Conservation (phyloP, 2,113 vertebrate genomes). For the Gasterosteus aculeatus region DNA sequence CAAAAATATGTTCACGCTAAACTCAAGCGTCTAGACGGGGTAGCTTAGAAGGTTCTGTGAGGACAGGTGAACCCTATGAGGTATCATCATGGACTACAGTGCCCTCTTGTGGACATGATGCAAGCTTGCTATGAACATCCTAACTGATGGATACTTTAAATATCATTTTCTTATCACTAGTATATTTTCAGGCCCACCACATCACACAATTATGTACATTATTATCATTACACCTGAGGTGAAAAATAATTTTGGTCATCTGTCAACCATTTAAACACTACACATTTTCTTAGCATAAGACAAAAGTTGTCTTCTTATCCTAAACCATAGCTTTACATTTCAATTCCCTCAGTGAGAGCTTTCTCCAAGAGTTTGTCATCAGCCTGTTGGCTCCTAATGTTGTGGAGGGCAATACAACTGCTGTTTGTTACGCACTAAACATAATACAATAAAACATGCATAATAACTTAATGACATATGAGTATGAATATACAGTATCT, state of each 20-base stretch:
- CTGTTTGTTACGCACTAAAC: background rate
- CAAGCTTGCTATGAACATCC: background rate
- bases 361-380: constrained; percentile 19
- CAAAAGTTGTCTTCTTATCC: background rate
- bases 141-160: background rate
- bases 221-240: background rate
- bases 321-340: background rate
- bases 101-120: constrained; percentile 56
- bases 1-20: background rate
- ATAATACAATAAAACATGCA: background rate
- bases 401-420: background rate
- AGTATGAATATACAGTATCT: background rate
- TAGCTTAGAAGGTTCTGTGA: background rate
- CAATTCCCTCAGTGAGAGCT: background rate
- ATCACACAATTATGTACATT: background rate
- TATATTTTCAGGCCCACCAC: background rate
- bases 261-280: background rate
- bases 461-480: background rate
- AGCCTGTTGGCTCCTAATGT: constrained; percentile 13
- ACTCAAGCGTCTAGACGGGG: background rate
- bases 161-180: background rate
- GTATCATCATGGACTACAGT: background rate
- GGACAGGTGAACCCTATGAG: background rate
- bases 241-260: background rate
- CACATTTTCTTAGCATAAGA: background rate